Base-by-base conservation (phyloP, 1,140 invertebrate genomes). In the Conus betulinus region DNA sequence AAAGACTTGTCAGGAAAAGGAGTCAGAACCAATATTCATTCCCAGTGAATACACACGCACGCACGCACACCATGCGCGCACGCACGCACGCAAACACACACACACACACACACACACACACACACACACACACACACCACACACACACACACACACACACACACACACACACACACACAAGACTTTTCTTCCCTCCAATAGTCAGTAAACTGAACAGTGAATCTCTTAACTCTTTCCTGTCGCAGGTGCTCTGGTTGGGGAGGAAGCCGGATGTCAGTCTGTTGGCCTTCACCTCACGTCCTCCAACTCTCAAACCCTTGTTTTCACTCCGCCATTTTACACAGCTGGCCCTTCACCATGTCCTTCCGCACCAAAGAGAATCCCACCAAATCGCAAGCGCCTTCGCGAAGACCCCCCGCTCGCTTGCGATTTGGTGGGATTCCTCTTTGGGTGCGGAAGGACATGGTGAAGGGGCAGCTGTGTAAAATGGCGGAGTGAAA, bases 161-260 rank as follows among this genome's bases (percentile, higher is more conserved):
- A 23, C 11, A 71, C 23, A 71, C 67, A 20, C 57, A 60, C 57
- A 60, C 57, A 60, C 57, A 11, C 8, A 60, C 57, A 60, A 1
- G 57, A 11, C 15, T 15, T 60, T 60, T 15, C 3, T 39, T 3
- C 39, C n/a, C n/a, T n/a, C 39, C 11, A 20, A 15, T 63, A 63
- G 60, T 63, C 60, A 63, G 60, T 63, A 11, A 63, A 20, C 60
- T 20, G 20, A 63, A 63, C 20, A 63, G 60, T 63, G 11, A 63
- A 63, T 63, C 60, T n/a, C n/a, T 39, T 39, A 39, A 39, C 57
- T 60, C 57, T 20, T 71, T 71, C 10, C 67, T 60, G 51, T 67
- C 53, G 23, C 51, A 90, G 89, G 89, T 92, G 13, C 91, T 3
- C 57, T 92, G 53, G 85, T 91, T 23, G 91, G 91, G 8, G 86